Conservation (phyloP, 2,113 vertebrate genomes). For the Myrmecobius fasciatus region DNA sequence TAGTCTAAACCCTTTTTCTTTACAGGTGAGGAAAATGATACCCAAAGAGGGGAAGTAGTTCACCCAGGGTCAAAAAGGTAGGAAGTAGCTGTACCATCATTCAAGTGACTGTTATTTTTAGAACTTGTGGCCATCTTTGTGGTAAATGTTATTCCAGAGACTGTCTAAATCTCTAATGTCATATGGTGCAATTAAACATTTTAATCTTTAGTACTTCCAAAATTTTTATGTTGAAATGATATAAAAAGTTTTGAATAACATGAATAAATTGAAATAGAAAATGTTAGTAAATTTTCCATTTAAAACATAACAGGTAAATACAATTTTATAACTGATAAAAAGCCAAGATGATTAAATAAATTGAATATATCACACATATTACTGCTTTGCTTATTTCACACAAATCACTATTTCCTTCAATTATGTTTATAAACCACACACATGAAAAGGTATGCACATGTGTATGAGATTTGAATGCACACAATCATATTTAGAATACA, state of each 20-base stretch:
- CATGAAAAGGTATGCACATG: background rate
- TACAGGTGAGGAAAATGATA: background rate
- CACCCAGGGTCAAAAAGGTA: background rate
- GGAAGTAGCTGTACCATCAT: background rate
- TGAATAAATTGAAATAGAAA: background rate
- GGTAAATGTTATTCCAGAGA: background rate
- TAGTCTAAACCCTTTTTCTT: background rate
- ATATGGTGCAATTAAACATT: background rate
- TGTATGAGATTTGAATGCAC: background rate
- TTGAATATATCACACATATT: background rate
- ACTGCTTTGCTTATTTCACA: background rate
- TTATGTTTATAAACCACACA: background rate
- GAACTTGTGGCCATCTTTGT: background rate
- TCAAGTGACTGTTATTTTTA: background rate
- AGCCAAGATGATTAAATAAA: background rate
- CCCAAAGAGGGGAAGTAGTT: background rate
- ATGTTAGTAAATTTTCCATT: conserved; percentile 3
- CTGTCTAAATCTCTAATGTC: background rate
- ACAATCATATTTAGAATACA: background rate
- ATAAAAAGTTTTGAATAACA: background rate
- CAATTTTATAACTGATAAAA: conserved; percentile 26
- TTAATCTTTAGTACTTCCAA: background rate
- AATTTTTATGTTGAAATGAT: background rate
- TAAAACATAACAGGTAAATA: conserved; percentile 43
- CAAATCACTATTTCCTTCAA: background rate